These are phyloP conservation scores for Xestoiulus laeticollis DNA, from an alignment of 2,888 invertebrate genomes.

Conservation along the genomic window DNA sequence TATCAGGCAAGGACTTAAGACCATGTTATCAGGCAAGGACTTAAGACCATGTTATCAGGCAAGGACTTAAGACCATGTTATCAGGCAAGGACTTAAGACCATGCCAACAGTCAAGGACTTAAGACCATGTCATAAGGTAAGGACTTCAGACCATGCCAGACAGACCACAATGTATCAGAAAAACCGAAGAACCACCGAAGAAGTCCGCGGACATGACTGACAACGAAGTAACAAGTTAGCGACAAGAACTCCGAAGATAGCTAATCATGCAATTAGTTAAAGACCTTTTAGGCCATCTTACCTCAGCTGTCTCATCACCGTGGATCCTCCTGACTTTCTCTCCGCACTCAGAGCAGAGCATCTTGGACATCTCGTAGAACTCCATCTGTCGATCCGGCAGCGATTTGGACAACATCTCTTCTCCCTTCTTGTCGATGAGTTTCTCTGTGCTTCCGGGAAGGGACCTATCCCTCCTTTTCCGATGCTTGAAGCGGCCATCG, in stretches of 20 bases:
- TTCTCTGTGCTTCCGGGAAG: constrained; percentile 46
- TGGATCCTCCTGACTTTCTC: constrained; percentile 55
- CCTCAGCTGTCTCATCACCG: constrained; percentile 46
- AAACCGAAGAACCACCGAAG: no score
- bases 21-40: no score
- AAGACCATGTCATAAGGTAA: no score
- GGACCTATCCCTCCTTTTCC: constrained; percentile 49
- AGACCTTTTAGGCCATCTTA: neutral
- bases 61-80: no score
- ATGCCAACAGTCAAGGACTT: no score
- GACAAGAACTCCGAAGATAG: neutral
- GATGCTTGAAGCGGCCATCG: constrained; percentile 23
- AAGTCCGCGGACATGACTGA: no score
- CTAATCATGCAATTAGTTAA: neutral
- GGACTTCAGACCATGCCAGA: no score
- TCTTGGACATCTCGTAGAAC: constrained; percentile 55
- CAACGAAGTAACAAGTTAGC: neutral
- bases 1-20: no score
- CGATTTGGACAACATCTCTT: constrained; percentile 50
- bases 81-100: no score
- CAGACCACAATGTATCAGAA: no score
- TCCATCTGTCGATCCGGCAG: constrained; percentile 54
- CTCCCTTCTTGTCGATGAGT: constrained; percentile 28
- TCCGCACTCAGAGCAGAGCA: constrained; percentile 58
- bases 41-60: no score